Evolutionary conservation across 35 echinoderm and acorn worm species (phyloP), one percentile per base, ranked within the genome.

Genomic region (Amphiura filiformis): DNA sequence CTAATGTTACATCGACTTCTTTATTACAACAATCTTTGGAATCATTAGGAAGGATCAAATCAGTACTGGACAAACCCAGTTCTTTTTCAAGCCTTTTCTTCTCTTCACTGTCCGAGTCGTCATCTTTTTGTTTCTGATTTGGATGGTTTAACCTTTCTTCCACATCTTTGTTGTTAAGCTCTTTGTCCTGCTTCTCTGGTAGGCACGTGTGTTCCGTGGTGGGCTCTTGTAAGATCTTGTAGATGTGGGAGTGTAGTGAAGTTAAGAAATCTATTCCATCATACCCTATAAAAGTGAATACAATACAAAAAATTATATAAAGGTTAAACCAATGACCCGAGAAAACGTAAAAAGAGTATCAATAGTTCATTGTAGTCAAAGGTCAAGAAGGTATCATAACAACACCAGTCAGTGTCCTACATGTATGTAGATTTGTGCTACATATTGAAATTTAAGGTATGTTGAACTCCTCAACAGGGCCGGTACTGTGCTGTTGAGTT

Each of bases 181-280:
- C 26, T 52, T 7, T 11, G 44, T 70, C 61, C 17, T 70, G 7
- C 28, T 18, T 70, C 26, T 5, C 26, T 70, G 61, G 9, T n/a
- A 70, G 61, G 28, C 61, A 70, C 61, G 26, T 70, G 26, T 70
- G 61, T 70, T 70, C 17, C 1, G 61, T 70, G 44, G 44, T 11
- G 61, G 61, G 61, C 61, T 18, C 61, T 70, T 70, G 61, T 70
- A 70, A 70, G 26, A 70, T 70, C 28, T 70, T 70, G 26, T 70
- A 70, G 61, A 70, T 70, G 28, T 70, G 61, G 3, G 61, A 70
- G 28, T 70, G 61, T 26, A 70, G 61, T 70, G 61, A 70, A 13
- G 61, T 70, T 11, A 70, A 70, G 61, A 70, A 70, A n/a, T 70
- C 61, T 70, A 70, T 70, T 15, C 61, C 61, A 70, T 70, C 61